Evolutionary conservation across 2,888 invertebrate genomes (phyloP).

Genomic region (Sinhomidia bicolor): DNA sequence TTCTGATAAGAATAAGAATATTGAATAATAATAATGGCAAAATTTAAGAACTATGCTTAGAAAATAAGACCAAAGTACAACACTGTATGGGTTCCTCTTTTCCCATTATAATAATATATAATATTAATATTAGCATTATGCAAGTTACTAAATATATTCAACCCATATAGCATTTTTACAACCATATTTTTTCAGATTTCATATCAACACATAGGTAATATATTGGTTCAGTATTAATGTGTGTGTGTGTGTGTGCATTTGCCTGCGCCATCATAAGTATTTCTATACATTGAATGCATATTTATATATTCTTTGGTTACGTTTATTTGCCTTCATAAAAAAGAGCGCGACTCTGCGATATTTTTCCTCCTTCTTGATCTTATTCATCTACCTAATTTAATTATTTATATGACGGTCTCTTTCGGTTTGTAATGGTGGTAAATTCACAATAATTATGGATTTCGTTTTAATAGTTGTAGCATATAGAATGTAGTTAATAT

Average conservation of each 20-base stretch:
- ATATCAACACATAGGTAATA: not conserved
- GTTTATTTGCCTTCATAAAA: too few relatives aligned
- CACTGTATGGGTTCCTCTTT: not conserved
- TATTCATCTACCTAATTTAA: not conserved
- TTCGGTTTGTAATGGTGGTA: not conserved
- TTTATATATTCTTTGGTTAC: too few relatives aligned
- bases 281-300: too few relatives aligned
- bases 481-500: not conserved
- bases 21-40: not conserved
- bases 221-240: not conserved
- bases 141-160: not conserved
- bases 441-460: not conserved
- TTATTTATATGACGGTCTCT: not conserved
- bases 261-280: not conserved
- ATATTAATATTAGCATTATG: not conserved
- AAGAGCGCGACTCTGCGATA: not conserved
- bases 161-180: conserved; percentile 7
- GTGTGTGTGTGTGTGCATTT: not conserved
- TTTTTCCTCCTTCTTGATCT: not conserved
- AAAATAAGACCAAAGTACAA: not conserved
- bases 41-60: not conserved
- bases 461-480: not conserved
- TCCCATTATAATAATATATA: not conserved
- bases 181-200: not conserved
- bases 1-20: conserved; percentile 16